These are phyloP conservation scores for Bovichtus variegatus DNA, from an alignment of 2,797 vertebrate genomes.

Conservation along the genomic window DNA sequence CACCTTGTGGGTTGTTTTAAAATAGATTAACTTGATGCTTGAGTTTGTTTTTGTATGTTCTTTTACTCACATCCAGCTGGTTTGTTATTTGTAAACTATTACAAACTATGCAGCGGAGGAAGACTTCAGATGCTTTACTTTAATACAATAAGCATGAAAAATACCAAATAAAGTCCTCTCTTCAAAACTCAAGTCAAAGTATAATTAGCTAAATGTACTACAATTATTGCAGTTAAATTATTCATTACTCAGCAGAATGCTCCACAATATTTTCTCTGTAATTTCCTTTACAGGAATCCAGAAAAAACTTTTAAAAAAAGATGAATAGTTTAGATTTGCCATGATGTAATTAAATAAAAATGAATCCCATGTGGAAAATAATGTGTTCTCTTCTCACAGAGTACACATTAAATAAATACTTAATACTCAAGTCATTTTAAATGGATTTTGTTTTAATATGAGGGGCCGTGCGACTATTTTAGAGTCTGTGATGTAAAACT, in stretches of 20 bases:
- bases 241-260: background rate
- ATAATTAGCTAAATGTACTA: background rate
- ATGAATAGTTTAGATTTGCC: background rate
- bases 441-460: too few relatives aligned
- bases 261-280: background rate
- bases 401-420: background rate
- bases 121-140: background rate
- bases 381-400: background rate
- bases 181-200: background rate
- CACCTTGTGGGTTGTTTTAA: background rate
- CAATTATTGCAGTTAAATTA: background rate
- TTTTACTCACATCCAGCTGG: background rate
- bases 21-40: background rate
- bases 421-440: background rate
- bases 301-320: background rate
- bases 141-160: background rate
- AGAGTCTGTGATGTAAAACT: constrained; percentile 33
- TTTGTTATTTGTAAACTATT: background rate
- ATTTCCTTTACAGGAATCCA: background rate
- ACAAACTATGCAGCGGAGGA: background rate
- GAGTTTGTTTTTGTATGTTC: background rate
- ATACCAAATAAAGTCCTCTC: background rate
- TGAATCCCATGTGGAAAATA: background rate
- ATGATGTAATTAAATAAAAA: background rate
- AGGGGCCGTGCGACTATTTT: constrained; percentile 25